Evolutionary conservation across 1,140 invertebrate genomes (phyloP), one percentile per base, ranked within the genome.

Genomic region (Pogonus chalceus): DNA sequence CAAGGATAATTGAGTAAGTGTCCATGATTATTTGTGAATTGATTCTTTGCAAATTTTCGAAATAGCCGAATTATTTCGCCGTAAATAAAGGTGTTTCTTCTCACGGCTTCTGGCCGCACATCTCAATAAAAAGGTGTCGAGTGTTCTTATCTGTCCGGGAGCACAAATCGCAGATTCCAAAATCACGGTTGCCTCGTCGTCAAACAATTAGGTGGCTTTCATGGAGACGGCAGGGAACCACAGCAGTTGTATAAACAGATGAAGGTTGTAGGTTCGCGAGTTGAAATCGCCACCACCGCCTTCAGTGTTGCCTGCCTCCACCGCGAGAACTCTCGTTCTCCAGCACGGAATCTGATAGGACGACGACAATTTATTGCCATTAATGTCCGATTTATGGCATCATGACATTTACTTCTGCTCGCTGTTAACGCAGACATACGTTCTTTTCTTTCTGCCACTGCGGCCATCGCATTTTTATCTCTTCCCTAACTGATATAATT

Each of bases 351-450:
- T 43, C 37, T 43, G 37, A 43, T 43, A 43, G 37, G 37, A 16
- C 37, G 37, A 43, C 37, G 37, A 43, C 37, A 43, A 43, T 43
- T 43, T 43, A 43, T 43, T 10, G 37, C 37, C 37, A 43, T 43
- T 43, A 43, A 43, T 43, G 37, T 43, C 37, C 37, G 37, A 43
- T 43, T 43, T 43, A 43, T 43, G 37, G 37, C 37, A 43, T 43
- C 37, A 43, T 43, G 37, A 43, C 37, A 43, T 43, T 16, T 16
- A 43, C 37, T 16, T 10, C 18, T 18, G 18, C 9, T 16, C 37
- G 37, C 18, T 18, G 7, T 9, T 12, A 12, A 12, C 37, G 18
- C 37, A 18, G 18, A 12, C 37, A 43, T 3, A 43, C 37, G 18
- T 43, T 4, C 37, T n/a, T n/a, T n/a, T n/a, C n/a, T n/a, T n/a